Base-by-base conservation (phyloP, 1,140 invertebrate species). In the Diuraphis noxia region DNA sequence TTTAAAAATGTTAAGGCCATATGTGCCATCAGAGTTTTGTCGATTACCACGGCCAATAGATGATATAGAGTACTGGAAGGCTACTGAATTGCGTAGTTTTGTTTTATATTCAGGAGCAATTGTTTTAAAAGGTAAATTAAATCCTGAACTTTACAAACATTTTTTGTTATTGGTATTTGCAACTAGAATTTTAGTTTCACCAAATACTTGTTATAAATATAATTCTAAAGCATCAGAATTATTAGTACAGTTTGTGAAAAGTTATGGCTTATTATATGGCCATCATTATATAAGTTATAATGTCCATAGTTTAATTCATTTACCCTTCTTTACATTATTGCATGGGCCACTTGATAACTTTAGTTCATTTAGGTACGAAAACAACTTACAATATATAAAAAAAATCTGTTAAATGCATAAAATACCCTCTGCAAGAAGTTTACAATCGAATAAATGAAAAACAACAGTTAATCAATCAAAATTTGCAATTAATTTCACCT, bases 401-500 rank as follows among this genome's bases (percentile, higher is more conserved):
- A 85, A 46, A 7, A n/a, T 46, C 25, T 46, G 3, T 85, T 30
- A 85, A 85, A n/a, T 46, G 8, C 21, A 10, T 8, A 36, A 87
- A 36, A 36, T 87, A 52, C 43, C 85, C 85, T 21, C 13, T 88
- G 9, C 36, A 88, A 36, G 86, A 88, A 36, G 13, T 63, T 21
- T 63, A 63, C 41, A 88, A 88, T 56, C 9, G 86, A 30, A 88
- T 88, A 38, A 25, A 23, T 23, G 86, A 88, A 88, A 88, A 88
- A 88, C 49, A 88, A 86, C 40, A 86, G 49, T 34, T 46, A 46
- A 34, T 86, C 25, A 86, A 34, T 34, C 19, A 25, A 36, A 30
- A 34, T 9, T 46, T 49, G n/a, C 30, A 43, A 36, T 34, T 46
- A 52, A n/a, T 34, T 46, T 46, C 43, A 46, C 17, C 7, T 86